A percentile compares a stretch with the other conserved stretches of the same genome.
Evolutionary conservation across 2,888 invertebrate species (phyloP).

Genomic region (Drosophila pegasa): DNA sequence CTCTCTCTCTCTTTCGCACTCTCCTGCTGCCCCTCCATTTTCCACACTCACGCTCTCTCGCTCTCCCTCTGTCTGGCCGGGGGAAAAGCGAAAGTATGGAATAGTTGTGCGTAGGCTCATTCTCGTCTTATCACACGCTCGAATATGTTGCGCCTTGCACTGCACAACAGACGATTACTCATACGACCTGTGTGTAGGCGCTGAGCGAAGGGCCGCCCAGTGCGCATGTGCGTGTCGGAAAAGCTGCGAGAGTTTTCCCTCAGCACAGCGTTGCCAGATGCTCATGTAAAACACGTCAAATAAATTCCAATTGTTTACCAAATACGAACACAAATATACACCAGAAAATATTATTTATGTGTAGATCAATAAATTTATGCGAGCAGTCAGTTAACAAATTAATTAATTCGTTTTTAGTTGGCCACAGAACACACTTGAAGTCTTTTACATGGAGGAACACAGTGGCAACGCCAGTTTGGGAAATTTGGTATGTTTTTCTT

Average conservation of each 20-base stretch:
- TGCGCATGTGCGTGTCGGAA: constrained; percentile 60
- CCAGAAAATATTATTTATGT: not conserved
- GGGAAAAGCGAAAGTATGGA: constrained; percentile 58
- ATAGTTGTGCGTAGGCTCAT: constrained; percentile 49
- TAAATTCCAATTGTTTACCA: not conserved
- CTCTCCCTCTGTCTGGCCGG: constrained; percentile 11
- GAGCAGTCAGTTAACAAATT: constrained; percentile 1
- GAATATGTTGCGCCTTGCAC: constrained; percentile 72
- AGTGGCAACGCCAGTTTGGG: constrained; percentile 69
- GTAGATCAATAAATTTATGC: not conserved
- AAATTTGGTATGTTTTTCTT: constrained; percentile 77
- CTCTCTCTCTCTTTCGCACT: not conserved
- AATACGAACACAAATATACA: not conserved
- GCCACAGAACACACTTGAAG: not conserved
- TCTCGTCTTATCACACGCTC: constrained; percentile 70
- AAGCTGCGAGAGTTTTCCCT: constrained; percentile 62
- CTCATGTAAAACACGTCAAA: constrained; percentile 20
- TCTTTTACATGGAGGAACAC: constrained; percentile 32
- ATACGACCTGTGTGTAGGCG: constrained; percentile 72
- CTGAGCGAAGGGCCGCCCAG: not conserved
- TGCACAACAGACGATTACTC: constrained; percentile 41
- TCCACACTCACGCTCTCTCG: constrained; percentile 1
- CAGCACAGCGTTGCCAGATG: constrained; percentile 62
- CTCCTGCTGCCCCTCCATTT: not conserved
- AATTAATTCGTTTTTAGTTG: not conserved